Evolutionary conservation across 2,888 invertebrate species (phyloP), one percentile per base, ranked within the genome.

Genomic region (Anaspis maculata): DNA sequence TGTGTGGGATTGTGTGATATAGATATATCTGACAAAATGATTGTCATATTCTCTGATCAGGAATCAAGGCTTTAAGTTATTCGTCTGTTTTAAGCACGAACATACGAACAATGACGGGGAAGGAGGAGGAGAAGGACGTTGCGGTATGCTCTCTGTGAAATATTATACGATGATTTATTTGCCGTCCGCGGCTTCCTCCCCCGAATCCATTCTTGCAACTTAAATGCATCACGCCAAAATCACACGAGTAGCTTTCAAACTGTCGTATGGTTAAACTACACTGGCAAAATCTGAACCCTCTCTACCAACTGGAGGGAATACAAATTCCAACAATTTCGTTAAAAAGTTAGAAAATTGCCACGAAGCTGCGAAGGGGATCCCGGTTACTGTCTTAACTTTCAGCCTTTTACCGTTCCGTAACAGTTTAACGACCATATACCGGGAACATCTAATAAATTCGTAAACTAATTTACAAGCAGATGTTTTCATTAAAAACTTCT

Each of bases 261-360:
- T 39, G 42, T 44, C 48, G 44, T 42, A 46, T 45, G 46, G 51
- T 52, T 55, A 51, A 55, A 56, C 56, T 53, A 54, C 54, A 52
- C 48, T 31, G 52, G 52, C n/a, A 54, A 56, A 57, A 57, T 55
- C 55, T 56, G 53, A 56, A 56, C 54, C 57, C 53, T 44, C 52
- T 51, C 46, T 35, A 51, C 4, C 51, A 49, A 49, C 53, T 48
- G 52, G 46, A 46, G 52, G 54, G 60, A 58, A 60, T 60, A 60
- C 59, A 59, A 60, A 60, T 58, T 56, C 52, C 51, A 47, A 54
- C 54, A 51, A 52, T 59, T 58, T 57, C 52, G 56, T 59, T 60
- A 57, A 59, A 57, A 58, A 58, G 53, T 57, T 57, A 48, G 47
- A 51, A 54, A 56, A 56, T 52, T 53, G 52, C 54, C 47, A 45